Evolutionary conservation across 2,888 invertebrate genomes (phyloP).

Genomic region (Formica aserva): DNA sequence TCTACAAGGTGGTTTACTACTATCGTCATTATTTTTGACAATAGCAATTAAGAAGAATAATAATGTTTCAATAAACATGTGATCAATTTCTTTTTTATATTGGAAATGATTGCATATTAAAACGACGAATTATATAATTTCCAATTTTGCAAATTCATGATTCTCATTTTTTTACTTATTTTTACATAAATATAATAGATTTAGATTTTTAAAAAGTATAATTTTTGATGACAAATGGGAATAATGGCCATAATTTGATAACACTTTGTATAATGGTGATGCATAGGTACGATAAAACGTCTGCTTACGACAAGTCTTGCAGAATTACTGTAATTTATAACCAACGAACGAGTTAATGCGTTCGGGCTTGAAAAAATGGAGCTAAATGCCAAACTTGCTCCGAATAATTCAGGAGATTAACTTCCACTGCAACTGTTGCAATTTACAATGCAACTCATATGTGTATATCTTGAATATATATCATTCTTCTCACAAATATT

Average conservation of each 20-base stretch:
- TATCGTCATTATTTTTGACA: not conserved
- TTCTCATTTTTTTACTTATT: not conserved
- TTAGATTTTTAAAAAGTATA: not conserved
- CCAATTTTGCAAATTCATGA: not conserved
- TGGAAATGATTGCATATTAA: not conserved
- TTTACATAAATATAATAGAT: not conserved
- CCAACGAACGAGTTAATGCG: slow-evolving; percentile 1
- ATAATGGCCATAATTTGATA: not conserved
- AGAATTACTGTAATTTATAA: slow-evolving; percentile 27
- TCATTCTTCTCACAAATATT: slow-evolving; percentile 23
- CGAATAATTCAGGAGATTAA: slow-evolving; percentile 31
- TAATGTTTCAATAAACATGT: not conserved
- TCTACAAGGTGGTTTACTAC: not conserved
- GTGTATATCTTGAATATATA: not conserved
- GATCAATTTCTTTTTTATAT: not conserved
- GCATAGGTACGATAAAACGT: not conserved
- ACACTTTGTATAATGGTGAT: not conserved
- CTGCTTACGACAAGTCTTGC: not conserved
- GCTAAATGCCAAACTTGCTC: slow-evolving; percentile 10
- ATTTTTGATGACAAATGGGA: not conserved
- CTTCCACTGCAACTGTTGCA: slow-evolving; percentile 2
- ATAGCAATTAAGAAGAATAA: not conserved
- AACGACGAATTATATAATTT: not conserved
- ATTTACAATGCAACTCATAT: slow-evolving; percentile 5
- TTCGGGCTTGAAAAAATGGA: slow-evolving; percentile 4